phyloP scores from a whole-genome alignment of 2,888 invertebrate genomes.

The Nesidiocoris tenuis region DNA sequence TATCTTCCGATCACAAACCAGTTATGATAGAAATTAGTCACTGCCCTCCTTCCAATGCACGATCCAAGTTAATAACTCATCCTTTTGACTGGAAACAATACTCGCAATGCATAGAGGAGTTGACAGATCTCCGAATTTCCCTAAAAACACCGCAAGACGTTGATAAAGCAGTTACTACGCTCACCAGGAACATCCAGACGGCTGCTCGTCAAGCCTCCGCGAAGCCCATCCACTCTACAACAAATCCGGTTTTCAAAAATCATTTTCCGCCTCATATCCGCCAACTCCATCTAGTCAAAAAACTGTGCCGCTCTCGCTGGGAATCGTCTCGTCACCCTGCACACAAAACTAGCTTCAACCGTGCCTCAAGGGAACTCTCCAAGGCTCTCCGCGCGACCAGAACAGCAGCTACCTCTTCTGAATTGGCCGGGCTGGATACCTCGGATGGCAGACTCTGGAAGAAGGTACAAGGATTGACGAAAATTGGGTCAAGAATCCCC shows the following conservation, averaged over 20 bases:
- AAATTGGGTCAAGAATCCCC: slow-evolving; percentile 7
- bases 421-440: neutral
- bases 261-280: neutral
- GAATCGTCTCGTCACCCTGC: slow-evolving; percentile 2
- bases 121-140: slow-evolving; percentile 15
- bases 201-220: neutral
- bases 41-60: neutral
- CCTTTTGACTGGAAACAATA: slow-evolving; percentile 20
- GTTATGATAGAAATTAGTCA: slow-evolving; percentile 19
- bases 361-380: neutral
- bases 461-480: slow-evolving; percentile 1
- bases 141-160: slow-evolving; percentile 13
- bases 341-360: slow-evolving; percentile 5
- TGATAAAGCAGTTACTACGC: slow-evolving; percentile 6
- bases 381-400: neutral
- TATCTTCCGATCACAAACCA: slow-evolving; percentile 32
- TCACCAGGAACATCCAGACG: slow-evolving; percentile 22
- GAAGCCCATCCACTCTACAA: neutral
- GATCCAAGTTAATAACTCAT: slow-evolving; percentile 4
- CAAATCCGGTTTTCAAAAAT: slow-evolving; percentile 10
- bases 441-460: slow-evolving; percentile 16
- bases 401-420: neutral
- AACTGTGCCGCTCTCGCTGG: slow-evolving; percentile 5
- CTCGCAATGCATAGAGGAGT: neutral
- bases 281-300: slow-evolving; percentile 7